Percentiles rank a stretch among this genome's conserved stretches.
Conservation (phyloP, 2,888 invertebrate species). For the Chouioia cunea region DNA sequence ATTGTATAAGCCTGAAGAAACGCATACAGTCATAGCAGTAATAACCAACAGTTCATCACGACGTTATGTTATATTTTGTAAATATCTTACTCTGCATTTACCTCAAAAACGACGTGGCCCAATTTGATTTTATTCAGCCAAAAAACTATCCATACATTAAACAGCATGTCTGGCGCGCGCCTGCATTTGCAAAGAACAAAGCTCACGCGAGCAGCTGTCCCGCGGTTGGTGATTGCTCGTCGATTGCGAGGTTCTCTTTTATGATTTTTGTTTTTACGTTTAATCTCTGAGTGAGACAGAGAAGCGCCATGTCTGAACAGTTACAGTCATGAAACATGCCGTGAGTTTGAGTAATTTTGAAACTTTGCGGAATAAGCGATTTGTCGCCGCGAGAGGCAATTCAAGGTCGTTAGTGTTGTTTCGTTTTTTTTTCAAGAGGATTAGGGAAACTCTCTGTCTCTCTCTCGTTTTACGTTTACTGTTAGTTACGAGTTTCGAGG, state of each 20-base stretch:
- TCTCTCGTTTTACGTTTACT: too few species aligned
- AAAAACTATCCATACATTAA: conserved; percentile 7
- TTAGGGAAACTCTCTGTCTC: too few species aligned
- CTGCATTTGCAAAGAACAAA: background rate
- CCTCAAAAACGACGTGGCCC: too few species aligned
- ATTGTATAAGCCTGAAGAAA: too few species aligned
- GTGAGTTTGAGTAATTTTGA: conserved; percentile 42
- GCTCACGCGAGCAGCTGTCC: conserved; percentile 35
- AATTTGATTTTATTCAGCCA: conserved; percentile 12
- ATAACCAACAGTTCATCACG: too few species aligned
- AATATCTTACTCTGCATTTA: too few species aligned
- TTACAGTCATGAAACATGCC: conserved; percentile 35
- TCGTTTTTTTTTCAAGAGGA: too few species aligned
- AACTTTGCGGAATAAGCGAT: conserved; percentile 17
- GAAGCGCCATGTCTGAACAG: background rate
- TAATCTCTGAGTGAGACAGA: conserved; percentile 10
- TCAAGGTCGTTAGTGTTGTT: too few species aligned
- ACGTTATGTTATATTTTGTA: too few species aligned
- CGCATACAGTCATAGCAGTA: too few species aligned
- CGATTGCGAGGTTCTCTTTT: conserved; percentile 20
- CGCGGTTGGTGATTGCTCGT: conserved; percentile 24
- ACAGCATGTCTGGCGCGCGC: background rate
- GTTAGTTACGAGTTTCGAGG: too few species aligned
- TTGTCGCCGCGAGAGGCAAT: too few species aligned
- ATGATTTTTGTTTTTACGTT: conserved; percentile 18